Conservation (phyloP, 2,888 invertebrate species). For the Drosophila kambysellisi region DNA sequence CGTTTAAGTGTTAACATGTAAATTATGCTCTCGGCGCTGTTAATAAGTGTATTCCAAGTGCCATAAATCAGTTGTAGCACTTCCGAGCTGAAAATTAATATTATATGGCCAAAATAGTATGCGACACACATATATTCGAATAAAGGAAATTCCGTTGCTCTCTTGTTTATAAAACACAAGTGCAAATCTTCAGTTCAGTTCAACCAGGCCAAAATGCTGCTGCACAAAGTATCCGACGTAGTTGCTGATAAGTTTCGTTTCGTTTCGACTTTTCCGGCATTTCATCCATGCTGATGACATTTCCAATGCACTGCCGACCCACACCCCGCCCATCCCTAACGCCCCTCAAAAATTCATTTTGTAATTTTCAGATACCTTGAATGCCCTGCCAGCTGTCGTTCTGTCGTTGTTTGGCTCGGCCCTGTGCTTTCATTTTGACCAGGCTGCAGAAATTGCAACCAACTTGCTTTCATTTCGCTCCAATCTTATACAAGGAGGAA, state of each 20-base stretch:
- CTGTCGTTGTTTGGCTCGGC: conserved; percentile 16
- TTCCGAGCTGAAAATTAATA: conserved; percentile 53
- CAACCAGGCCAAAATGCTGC: conserved; percentile 17
- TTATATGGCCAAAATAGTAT: background rate
- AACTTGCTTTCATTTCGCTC: conserved; percentile 58
- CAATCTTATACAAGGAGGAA: conserved; percentile 42
- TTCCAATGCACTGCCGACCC: conserved; percentile 59
- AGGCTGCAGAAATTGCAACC: conserved; percentile 77
- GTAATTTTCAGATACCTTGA: conserved; percentile 73
- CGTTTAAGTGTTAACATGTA: conserved; percentile 84
- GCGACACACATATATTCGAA: background rate
- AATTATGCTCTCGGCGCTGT: conserved; percentile 78
- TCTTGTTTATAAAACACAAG: conserved; percentile 26
- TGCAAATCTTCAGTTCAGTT: conserved; percentile 36
- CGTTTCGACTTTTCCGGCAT: conserved; percentile 82
- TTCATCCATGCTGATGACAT: conserved; percentile 81
- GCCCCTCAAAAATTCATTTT: conserved; percentile 70
- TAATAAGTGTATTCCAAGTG: conserved; percentile 74
- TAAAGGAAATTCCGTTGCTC: background rate
- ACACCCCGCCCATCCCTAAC: background rate
- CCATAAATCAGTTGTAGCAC: conserved; percentile 68
- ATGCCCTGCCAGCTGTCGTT: conserved; percentile 68
- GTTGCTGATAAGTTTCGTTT: conserved; percentile 83
- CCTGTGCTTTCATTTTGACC: conserved; percentile 68
- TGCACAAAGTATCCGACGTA: conserved; percentile 66